phyloP scores from a whole-genome alignment of 2,888 invertebrate species.

The Apodemia mormo region DNA sequence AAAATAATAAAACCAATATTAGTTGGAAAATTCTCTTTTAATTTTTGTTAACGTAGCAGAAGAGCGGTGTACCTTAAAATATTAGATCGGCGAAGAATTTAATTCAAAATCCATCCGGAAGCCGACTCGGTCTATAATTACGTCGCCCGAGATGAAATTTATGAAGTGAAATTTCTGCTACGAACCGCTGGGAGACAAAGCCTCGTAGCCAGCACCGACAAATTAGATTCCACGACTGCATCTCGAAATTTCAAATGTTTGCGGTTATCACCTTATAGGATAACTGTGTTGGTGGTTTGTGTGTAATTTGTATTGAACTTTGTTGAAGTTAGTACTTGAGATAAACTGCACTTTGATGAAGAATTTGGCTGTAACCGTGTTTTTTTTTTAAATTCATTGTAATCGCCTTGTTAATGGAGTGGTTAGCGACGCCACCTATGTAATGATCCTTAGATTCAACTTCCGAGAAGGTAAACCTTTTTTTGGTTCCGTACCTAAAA shows the following conservation, averaged over 20 bases:
- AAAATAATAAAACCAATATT: not conserved
- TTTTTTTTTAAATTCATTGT: no score
- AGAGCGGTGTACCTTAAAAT: slow-evolving; percentile 32
- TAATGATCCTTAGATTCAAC: no score
- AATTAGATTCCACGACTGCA: slow-evolving; percentile 61
- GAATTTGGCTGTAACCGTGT: no score
- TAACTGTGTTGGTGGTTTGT: not conserved
- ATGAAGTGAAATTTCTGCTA: slow-evolving; percentile 59
- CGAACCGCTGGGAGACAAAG: slow-evolving; percentile 44
- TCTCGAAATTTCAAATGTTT: slow-evolving; percentile 31
- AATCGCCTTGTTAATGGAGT: no score
- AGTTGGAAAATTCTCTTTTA: not conserved
- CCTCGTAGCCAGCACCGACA: slow-evolving; percentile 46
- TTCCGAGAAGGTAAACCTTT: no score
- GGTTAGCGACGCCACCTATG: no score
- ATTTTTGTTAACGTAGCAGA: slow-evolving; percentile 6
- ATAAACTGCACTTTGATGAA: not conserved
- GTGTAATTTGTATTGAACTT: not conserved
- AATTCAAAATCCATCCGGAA: slow-evolving; percentile 51
- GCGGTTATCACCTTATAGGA: slow-evolving; percentile 14
- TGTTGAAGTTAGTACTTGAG: not conserved
- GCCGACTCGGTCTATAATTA: slow-evolving; percentile 56
- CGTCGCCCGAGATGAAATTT: slow-evolving; percentile 44
- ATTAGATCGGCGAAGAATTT: slow-evolving; percentile 53
- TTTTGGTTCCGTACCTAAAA: no score